Base-by-base conservation (phyloP, 2,888 invertebrate genomes). In the Drosophila glabriapex region DNA sequence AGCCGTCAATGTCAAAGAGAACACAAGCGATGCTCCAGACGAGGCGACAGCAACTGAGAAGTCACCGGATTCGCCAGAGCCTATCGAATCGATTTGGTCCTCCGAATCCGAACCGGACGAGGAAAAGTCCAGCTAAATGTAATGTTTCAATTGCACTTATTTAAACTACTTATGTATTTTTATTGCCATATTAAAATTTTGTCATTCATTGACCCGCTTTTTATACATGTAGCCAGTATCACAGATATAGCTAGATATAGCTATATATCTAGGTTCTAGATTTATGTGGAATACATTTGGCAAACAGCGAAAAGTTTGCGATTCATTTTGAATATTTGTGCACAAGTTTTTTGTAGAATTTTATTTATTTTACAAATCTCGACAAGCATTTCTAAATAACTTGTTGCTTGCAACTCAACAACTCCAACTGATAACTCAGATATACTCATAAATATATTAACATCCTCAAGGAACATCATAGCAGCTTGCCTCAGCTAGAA, bases 81-180 rank as follows among this genome's bases (percentile, higher is more conserved):
- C 90, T 37, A 66, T 94, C 63, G 88, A 94, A 14, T 94, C 94
- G 41, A 94, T 94, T 82, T 95, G 95, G 95, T 94, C 78, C 22
- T 80, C 82, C 50, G 91, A 91, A 49, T 70, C 85, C 1, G 92
- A 92, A 63, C 87, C 91, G 22, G 90, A 91, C 58, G 91, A 91
- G 31, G 78, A 82, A 31, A 87, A 85, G 62, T 83, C 80, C 52
- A 63, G 67, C 73, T 58, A 83, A 65, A 50, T 80, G 78, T 72
- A 82, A 81, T 28, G 61, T 75, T 62, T 63, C 60, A 68, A 71
- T 52, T 72, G 62, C 62, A 56, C 55, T 29, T 41, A 50, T 33
- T 59, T 52, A 5, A 79, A 39, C 35, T 61, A 69, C 14, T 39
- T 56, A 54, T 65, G 31, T 60, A 63, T 50, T 64, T 39, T 46